Evolutionary conservation across 2,113 vertebrate species (phyloP).

Genomic region (Seriola rivoliana): DNA sequence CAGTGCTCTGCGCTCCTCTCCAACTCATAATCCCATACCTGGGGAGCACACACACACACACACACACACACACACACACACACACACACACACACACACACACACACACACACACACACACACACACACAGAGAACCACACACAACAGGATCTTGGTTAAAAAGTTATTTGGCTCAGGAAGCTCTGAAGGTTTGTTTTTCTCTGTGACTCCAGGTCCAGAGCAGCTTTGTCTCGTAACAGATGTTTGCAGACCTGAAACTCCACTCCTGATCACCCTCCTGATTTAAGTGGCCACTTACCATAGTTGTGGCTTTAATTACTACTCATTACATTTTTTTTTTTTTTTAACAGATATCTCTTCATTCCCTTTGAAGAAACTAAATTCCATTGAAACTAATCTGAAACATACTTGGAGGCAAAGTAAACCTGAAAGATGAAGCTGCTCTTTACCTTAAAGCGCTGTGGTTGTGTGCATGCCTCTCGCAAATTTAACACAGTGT

Average conservation of each 20-base stretch:
- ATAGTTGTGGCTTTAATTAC: slow-evolving; percentile 34
- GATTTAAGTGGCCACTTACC: slow-evolving; percentile 44
- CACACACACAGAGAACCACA: slow-evolving; percentile 6
- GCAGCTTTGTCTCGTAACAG: slow-evolving; percentile 6
- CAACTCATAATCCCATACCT: slow-evolving; percentile 95
- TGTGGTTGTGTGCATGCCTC: slow-evolving; percentile 12
- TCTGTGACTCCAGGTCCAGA: background rate
- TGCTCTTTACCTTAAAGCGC: slow-evolving; percentile 25
- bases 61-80: slow-evolving; percentile 38
- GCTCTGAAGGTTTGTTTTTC: background rate
- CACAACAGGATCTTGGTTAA: background rate
- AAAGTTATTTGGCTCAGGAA: background rate
- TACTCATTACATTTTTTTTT: slow-evolving; percentile 21
- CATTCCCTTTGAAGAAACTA: slow-evolving; percentile 6
- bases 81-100: slow-evolving; percentile 17
- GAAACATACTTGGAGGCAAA: slow-evolving; percentile 5
- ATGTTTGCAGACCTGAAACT: slow-evolving; percentile 30
- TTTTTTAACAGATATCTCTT: slow-evolving; percentile 1
- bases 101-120: slow-evolving; percentile 44
- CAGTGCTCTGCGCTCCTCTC: slow-evolving; percentile 96
- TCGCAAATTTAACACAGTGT: slow-evolving; percentile 63
- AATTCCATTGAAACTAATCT: slow-evolving; percentile 10
- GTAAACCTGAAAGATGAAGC: slow-evolving; percentile 31
- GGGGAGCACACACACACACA: slow-evolving; percentile 31
- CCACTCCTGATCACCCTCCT: slow-evolving; percentile 17